phyloP scores from a whole-genome alignment of 2,113 vertebrate genomes.

The Tilapia sparmanii region DNA sequence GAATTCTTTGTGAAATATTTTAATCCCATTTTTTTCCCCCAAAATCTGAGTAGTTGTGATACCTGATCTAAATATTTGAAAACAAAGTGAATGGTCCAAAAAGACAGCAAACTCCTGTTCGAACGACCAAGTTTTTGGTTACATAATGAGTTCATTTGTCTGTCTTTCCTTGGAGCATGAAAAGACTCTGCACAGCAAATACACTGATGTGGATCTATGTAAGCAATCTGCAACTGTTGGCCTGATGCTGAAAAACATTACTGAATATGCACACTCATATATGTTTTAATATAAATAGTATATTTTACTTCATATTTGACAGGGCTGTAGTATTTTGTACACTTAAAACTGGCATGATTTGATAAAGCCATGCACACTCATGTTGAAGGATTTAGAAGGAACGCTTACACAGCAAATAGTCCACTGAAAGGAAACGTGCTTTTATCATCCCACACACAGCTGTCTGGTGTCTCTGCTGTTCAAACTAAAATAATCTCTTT shows the following conservation, averaged over 20 bases:
- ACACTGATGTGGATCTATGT: not conserved
- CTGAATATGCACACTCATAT: not conserved
- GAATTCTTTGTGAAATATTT: not conserved
- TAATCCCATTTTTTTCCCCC: not conserved
- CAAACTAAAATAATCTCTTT: too few relatives aligned
- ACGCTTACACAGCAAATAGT: constrained; percentile 33
- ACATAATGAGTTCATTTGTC: not conserved
- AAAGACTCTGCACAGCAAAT: not conserved
- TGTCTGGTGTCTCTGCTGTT: too few relatives aligned
- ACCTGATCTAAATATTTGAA: not conserved
- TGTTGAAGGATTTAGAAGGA: constrained; percentile 19
- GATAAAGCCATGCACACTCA: constrained; percentile 40
- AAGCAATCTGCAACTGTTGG: not conserved
- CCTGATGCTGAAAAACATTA: not conserved
- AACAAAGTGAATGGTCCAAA: not conserved
- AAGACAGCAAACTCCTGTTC: not conserved
- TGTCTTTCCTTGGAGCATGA: not conserved
- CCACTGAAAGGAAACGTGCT: constrained; percentile 2
- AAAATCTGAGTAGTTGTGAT: not conserved
- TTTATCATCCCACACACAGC: too few relatives aligned
- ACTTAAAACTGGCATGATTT: constrained; percentile 31
- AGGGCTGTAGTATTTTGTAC: not conserved
- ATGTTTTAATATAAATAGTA: not conserved
- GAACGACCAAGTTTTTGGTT: not conserved
- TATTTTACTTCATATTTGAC: not conserved